Evolutionary conservation across 2,113 vertebrate genomes (phyloP), one percentile per base, ranked within the genome.

Genomic region (Xyrauchen texanus): DNA sequence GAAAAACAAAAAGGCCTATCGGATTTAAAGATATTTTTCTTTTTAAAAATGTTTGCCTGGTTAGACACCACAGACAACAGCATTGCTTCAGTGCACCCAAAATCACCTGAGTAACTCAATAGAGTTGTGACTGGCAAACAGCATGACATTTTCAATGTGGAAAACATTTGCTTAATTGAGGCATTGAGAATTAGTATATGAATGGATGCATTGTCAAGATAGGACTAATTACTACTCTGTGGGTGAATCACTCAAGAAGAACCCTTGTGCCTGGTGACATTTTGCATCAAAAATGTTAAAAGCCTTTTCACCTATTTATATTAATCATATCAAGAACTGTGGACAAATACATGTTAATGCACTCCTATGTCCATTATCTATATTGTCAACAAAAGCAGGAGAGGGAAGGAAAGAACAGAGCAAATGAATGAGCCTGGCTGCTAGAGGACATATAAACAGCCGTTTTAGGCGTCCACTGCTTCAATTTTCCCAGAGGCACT

Each of bases 201-300:
- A 83, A 85, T 81, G 76, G 83, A 49, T 83, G 77, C 82, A 81
- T 81, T 77, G 80, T 81, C 80, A 83, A 77, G 68, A 77, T 76
- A 79, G 81, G 81, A 78, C 66, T 86, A 86, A 86, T 86, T 86
- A 86, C 76, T 77, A 77, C 79, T 81, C 74, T 82, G 77, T 82
- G 65, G 76, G 76, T 81, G 76, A 85, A 77, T 83, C 83, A 81
- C 85, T 76, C 83, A 81, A 84, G 79, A 83, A 86, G 77, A 85
- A 85, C 64, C 67, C 76, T 73, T 77, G 81, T 76, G 80, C 77
- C 42, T 71, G 71, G 53, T 84, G 81, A 84, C 83, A 83, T 83
- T 83, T 86, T 82, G 67, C 82, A 72, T 81, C 80, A 80, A 63
- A 85, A 85, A 78, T 83, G 85, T 80, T 87, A 84, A 87, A 87